Conservation (phyloP, 2,113 vertebrate genomes). For the Microcebus griseorufus region DNA sequence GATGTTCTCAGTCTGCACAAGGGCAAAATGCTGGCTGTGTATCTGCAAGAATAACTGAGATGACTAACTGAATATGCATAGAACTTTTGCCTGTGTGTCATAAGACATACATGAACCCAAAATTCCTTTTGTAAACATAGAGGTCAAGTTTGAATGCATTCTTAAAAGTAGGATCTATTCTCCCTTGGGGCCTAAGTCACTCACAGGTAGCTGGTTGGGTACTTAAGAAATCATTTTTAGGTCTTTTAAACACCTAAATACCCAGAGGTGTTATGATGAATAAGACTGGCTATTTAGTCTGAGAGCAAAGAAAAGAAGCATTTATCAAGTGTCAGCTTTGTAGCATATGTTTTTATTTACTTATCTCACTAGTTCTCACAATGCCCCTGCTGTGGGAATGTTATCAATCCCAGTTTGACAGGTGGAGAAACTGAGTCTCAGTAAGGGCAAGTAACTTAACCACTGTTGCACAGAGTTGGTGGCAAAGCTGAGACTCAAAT, state of each 20-base stretch:
- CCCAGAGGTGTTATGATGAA: background rate
- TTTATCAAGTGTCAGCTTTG: background rate
- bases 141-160: background rate
- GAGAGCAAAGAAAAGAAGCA: constrained; percentile 6
- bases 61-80: background rate
- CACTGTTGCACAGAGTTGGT: background rate
- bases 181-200: background rate
- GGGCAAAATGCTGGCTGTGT: constrained; percentile 11
- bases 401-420: constrained; percentile 15
- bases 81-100: background rate
- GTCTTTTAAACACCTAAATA: background rate
- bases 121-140: background rate
- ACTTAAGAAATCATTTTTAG: constrained; percentile 14
- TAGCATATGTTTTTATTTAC: constrained; percentile 15
- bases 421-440: constrained; percentile 20
- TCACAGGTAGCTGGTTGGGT: background rate
- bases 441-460: background rate
- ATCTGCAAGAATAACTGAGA: background rate
- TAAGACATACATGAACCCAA: background rate
- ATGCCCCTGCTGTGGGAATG: background rate
- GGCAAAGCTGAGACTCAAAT: background rate
- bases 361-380: background rate
- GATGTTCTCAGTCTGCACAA: background rate
- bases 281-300: background rate
- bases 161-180: background rate